These are phyloP conservation scores for Arbacia lixula DNA, from an alignment of 53 echinoderm and acorn worm genomes.

Conservation along the genomic window DNA sequence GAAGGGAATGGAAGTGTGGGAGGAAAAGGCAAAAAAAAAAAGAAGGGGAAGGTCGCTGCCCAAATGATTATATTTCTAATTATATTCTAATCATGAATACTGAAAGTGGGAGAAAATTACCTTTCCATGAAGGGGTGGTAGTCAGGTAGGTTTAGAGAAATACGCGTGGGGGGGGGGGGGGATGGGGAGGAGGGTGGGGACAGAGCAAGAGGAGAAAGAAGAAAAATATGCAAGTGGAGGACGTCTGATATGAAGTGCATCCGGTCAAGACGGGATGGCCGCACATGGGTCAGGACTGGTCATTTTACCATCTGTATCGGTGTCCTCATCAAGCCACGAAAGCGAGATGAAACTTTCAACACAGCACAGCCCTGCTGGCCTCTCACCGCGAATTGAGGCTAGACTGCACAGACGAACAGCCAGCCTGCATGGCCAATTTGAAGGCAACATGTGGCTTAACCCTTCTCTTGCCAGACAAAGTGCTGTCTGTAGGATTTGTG, in stretches of 20 bases:
- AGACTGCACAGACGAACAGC: not conserved
- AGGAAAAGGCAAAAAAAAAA: too few relatives aligned
- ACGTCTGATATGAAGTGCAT: constrained; percentile 42
- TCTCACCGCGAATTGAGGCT: not conserved
- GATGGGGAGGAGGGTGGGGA: not conserved
- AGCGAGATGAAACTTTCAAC: constrained; percentile 23
- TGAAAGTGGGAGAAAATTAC: too few relatives aligned
- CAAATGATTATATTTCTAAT: too few relatives aligned
- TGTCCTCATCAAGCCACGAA: constrained; percentile 18
- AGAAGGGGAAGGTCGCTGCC: too few relatives aligned
- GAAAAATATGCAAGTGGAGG: constrained; percentile 16
- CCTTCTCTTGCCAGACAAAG: too few relatives aligned
- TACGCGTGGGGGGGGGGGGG: not conserved
- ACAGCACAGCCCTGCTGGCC: not conserved
- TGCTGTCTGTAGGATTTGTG: too few relatives aligned
- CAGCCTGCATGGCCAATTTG: too few relatives aligned
- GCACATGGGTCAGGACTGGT: constrained; percentile 7
- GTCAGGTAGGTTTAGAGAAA: too few relatives aligned
- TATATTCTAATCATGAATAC: too few relatives aligned
- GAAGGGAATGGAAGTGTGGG: too few relatives aligned
- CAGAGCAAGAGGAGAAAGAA: not conserved
- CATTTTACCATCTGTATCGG: constrained; percentile 37
- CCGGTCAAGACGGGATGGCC: constrained; percentile 35
- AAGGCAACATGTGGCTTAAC: too few relatives aligned
- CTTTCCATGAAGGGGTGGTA: too few relatives aligned